Base-by-base conservation (phyloP, 2,888 invertebrate species). In the Tipula lateralis region DNA sequence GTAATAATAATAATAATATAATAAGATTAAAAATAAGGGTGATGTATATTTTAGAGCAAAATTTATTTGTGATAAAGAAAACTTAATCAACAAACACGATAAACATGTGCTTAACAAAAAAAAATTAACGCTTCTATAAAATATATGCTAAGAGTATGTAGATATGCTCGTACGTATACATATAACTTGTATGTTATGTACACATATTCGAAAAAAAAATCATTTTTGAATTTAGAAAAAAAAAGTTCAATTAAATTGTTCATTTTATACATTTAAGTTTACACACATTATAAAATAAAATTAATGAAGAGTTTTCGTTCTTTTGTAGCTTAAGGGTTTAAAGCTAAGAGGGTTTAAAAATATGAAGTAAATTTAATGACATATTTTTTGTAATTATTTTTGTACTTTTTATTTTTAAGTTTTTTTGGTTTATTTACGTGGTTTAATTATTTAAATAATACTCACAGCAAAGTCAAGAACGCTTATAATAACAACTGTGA, bases 31-130 rank as follows among this genome's bases (percentile, higher is more conserved):
- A 66, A 66, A 9, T 24, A 24, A 24, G 66, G 24, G 7, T 66
- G 66, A 66, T 24, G 66, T 44, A n/a, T n/a, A 44, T n/a, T 44
- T 4, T 66, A 24, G 66, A 66, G 24, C 1, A 24, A 66, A 24
- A 66, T 66, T 66, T 66, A 66, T 66, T 66, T 66, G 24, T 66
- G 24, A 66, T 66, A 66, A 32, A 66, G 66, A 66, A 66, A 66
- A 66, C 66, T 66, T 66, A 66, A 66, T 66, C 66, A 66, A 66
- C 66, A 66, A 66, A 66, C 66, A 66, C 66, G 66, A 24, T 66
- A 66, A 66, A 66, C 66, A 66, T 66, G 66, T 66, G 24, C 66
- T 66, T 66, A 66, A 66, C 24, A 13, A 24, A 24, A 24, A 66
- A 66, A 66, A 24, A 4, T 44, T 19, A 24, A 19, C 19, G 66